Base-by-base conservation (phyloP, 2,797 vertebrate genomes). In the Ficedula albicollis region DNA sequence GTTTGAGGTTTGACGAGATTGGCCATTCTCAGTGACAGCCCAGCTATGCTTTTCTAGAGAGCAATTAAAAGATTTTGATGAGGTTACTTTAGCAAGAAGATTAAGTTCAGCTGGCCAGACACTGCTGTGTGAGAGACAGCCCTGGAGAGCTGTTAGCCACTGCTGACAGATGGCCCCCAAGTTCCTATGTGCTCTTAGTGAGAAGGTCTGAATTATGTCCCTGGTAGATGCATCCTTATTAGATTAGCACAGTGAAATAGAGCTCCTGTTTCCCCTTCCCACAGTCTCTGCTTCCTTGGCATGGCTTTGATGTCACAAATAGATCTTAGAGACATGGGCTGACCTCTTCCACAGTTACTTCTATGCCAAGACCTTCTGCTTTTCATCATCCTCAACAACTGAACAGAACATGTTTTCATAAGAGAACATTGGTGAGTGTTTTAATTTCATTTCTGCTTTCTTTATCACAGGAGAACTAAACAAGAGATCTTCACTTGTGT, bases 201-300 rank as follows among this genome's bases (percentile, higher is more conserved):
- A 68, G 63, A 68, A 73, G 38, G 49, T 92, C 49, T 93, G 85
- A 93, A 72, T 95, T 92, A 72, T 56, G 23, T 62, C 49, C 16
- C 51, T 84, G 51, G 9, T 79, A 91, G 79, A 86, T 86, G 66
- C 32, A 62, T 78, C 76, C 82, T 92, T 86, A 84, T 86, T 89
- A 86, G 79, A 81, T 92, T 74, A 63, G 38, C 18, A 25, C 13
- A 78, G 74, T 73, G 76, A 85, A 89, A 89, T 20, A 78, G 55
- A 72, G 39, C 26, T 91, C 46, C 55, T 55, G 22, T 86, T 73
- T 69, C 15, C 38, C 43, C 39, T 91, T 82, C 87, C 52, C 56
- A 49, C 46, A 36, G 27, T 54, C 34, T 55, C 39, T 79, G 22
- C 72, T 84, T 91, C 39, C n/a, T 27, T 23, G 21, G 21, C 66